Evolutionary conservation across 2,797 vertebrate species (phyloP).

Genomic region (Enteromius argenteus): DNA sequence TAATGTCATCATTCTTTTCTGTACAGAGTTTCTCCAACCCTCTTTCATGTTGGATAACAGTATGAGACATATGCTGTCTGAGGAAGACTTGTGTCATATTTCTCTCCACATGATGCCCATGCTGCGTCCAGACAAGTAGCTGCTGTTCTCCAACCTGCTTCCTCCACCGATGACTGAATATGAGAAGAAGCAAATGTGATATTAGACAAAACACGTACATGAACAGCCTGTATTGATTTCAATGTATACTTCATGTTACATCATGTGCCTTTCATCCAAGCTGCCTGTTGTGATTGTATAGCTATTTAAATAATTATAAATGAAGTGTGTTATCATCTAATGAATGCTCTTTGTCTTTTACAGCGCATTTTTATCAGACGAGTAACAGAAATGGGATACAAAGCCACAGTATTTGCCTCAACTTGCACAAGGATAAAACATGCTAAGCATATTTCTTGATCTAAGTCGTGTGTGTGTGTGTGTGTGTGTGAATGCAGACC

Average conservation of each 20-base stretch:
- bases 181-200: neutral
- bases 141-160: constrained; percentile 45
- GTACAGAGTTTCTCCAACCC: neutral
- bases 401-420: constrained; percentile 5
- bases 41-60: constrained; percentile 24
- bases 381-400: constrained; percentile 25
- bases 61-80: constrained; percentile 46
- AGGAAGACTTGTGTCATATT: constrained; percentile 43
- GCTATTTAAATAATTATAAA: neutral
- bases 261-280: neutral
- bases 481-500: constrained; percentile 22
- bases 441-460: constrained; percentile 4
- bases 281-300: constrained; percentile 19
- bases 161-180: constrained; percentile 1
- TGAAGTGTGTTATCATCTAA: neutral
- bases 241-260: constrained; percentile 16
- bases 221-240: neutral
- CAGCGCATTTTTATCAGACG: neutral
- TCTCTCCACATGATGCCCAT: constrained; percentile 37
- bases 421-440: neutral
- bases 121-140: constrained; percentile 35
- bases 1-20: constrained; percentile 12
- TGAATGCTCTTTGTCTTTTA: neutral
- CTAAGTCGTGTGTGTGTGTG: neutral
- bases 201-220: neutral